These are phyloP conservation scores for Scarus forsteni DNA, from an alignment of 2,797 vertebrate species.

Conservation along the genomic window DNA sequence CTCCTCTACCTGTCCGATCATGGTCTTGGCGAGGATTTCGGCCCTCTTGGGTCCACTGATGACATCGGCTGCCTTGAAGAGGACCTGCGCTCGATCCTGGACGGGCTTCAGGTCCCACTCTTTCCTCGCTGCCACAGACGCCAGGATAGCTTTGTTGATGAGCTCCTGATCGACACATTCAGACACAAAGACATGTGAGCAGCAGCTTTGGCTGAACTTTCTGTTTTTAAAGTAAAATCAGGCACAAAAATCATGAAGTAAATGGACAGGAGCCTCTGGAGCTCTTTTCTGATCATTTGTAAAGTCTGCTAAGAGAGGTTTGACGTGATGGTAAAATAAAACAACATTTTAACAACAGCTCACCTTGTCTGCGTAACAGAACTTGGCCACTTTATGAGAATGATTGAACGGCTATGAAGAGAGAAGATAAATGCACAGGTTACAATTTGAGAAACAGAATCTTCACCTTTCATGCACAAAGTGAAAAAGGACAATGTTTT, in stretches of 20 bases:
- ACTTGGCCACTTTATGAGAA: slow-evolving; percentile 93
- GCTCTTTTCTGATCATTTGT: too few species aligned
- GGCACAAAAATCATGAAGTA: too few species aligned
- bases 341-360: neutral
- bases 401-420: slow-evolving; percentile 91
- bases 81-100: slow-evolving; percentile 91
- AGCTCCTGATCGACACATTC: slow-evolving; percentile 82
- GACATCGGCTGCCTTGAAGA: slow-evolving; percentile 92
- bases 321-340: too few species aligned
- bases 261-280: too few species aligned
- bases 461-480: too few species aligned
- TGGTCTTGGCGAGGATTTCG: slow-evolving; percentile 95
- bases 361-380: slow-evolving; percentile 96
- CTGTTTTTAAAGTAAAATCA: too few species aligned
- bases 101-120: slow-evolving; percentile 95
- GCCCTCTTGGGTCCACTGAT: slow-evolving; percentile 90
- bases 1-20: slow-evolving; percentile 93
- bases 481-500: too few species aligned
- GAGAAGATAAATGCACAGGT: neutral
- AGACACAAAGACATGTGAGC: neutral
- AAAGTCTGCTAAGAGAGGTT: too few species aligned
- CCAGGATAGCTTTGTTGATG: slow-evolving; percentile 91
- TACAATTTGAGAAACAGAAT: neutral
- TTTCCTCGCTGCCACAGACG: slow-evolving; percentile 87
- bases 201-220: too few species aligned